Conservation (phyloP, 1,140 invertebrate genomes). For the Drosophila busckii region DNA sequence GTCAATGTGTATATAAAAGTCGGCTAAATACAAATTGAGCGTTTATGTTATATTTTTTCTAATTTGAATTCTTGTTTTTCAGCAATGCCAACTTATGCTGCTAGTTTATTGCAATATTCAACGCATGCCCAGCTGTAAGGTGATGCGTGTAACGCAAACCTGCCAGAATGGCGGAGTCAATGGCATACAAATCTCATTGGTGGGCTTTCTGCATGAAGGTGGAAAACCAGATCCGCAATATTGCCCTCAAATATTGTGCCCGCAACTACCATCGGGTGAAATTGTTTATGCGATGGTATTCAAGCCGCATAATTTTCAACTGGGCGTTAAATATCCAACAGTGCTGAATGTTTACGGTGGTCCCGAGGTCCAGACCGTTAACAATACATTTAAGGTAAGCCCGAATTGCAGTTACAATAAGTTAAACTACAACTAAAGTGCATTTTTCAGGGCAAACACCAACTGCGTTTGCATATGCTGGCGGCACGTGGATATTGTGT, state of each 20-base stretch:
- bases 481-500: slow-evolving; percentile 98
- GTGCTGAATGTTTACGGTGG: slow-evolving; percentile 98
- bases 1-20: too few species aligned
- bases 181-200: slow-evolving; percentile 83
- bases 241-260: slow-evolving; percentile 87
- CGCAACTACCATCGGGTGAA: slow-evolving; percentile 86
- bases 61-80: slow-evolving; percentile 19
- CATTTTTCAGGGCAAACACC: slow-evolving; percentile 86
- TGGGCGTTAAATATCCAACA: slow-evolving; percentile 92
- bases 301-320: slow-evolving; percentile 88
- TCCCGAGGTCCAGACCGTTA: slow-evolving; percentile 97
- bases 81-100: slow-evolving; percentile 91
- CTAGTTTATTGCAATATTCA: slow-evolving; percentile 94
- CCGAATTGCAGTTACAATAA: background rate
- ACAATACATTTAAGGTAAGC: slow-evolving; percentile 94
- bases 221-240: slow-evolving; percentile 82
- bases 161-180: slow-evolving; percentile 80
- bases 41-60: too few species aligned
- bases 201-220: slow-evolving; percentile 86
- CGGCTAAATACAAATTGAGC: too few species aligned
- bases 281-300: slow-evolving; percentile 95
- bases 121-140: slow-evolving; percentile 88
- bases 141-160: slow-evolving; percentile 85
- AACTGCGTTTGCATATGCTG: slow-evolving; percentile 95
- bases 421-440: slow-evolving; percentile 10